These are phyloP conservation scores for Melitaea cinxia DNA, from an alignment of 1,140 invertebrate species.

Conservation along the genomic window DNA sequence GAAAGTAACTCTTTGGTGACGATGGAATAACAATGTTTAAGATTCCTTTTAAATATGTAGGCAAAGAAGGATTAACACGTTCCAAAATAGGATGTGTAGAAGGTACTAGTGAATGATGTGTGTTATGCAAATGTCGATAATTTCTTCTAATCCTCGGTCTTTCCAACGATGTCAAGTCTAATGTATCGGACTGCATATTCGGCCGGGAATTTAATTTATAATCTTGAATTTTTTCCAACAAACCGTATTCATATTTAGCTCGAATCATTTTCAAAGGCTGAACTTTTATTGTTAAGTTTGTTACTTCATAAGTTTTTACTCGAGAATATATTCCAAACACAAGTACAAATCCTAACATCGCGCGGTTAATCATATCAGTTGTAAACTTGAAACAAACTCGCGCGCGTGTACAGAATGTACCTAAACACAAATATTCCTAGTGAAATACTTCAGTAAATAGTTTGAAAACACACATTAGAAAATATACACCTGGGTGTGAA, in stretches of 20 bases:
- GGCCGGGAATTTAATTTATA: neutral
- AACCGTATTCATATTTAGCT: neutral
- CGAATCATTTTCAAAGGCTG: neutral
- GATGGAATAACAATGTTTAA: neutral
- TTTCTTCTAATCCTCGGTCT: neutral
- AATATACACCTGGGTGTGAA: neutral
- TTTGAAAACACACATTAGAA: neutral
- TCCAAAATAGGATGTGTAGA: neutral
- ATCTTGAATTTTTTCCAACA: slow-evolving; percentile 1
- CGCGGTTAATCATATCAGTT: neutral
- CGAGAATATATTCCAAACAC: neutral
- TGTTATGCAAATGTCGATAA: no score
- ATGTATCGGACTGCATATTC: no score
- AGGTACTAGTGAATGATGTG: neutral
- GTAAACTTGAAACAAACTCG: neutral
- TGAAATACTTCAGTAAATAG: no score
- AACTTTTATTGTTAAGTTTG: neutral
- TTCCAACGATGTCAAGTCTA: no score
- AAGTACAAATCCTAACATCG: neutral
- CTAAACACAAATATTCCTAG: no score
- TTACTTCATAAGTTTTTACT: neutral
- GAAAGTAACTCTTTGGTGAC: neutral
- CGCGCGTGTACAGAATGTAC: no score
- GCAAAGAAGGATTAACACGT: neutral
- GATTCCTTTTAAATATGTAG: neutral